Evolutionary conservation across 2,888 invertebrate genomes (phyloP), one percentile per base, ranked within the genome.

Genomic region (Anarsia innoxiella): DNA sequence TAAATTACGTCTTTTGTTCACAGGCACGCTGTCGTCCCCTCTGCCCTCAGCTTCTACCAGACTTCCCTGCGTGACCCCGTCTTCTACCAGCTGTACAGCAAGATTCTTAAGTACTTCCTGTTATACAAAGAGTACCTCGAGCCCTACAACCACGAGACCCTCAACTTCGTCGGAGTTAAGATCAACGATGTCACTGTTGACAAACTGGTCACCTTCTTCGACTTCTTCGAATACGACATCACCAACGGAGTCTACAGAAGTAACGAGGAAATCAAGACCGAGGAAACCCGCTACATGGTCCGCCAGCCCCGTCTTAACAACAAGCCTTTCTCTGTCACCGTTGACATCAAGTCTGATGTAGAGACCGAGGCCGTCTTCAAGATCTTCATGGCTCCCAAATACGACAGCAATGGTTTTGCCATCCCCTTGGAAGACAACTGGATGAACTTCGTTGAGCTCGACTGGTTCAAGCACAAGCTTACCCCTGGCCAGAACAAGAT

Each of bases 261-360:
- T 27, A 48, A 61, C 13, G 56, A 73, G 4, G 72, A 78, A 31
- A 55, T 72, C 12, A 64, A 70, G 28, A 28, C 9, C 12, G 49
- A 64, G 15, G 63, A 80, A 37, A 62, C 71, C 1, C 19, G 31
- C 9, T 31, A 31, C 23, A 11, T 23, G 48, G 87, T 89, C 5
- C 88, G 89, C 35, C 91, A 92, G 63, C 84, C 88, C 46, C 90
- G 93, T 49, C 70, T 88, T 19, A 86, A 86, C 61, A 86, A 88
- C 70, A 72, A 86, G 41, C 79, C 83, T 15, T 88, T 86, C 73
- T 66, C 64, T 44, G 79, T 82, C 46, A 73, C 75, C 31, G 60
- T 87, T 45, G 59, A 63, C 26, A 70, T 87, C 19, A 53, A 64
- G 14, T 78, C 85, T 39, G 74, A 79, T 35, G 67, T 75, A 37